Base-by-base conservation (phyloP, 2,797 vertebrate genomes). In the Furcifer pardalis region DNA sequence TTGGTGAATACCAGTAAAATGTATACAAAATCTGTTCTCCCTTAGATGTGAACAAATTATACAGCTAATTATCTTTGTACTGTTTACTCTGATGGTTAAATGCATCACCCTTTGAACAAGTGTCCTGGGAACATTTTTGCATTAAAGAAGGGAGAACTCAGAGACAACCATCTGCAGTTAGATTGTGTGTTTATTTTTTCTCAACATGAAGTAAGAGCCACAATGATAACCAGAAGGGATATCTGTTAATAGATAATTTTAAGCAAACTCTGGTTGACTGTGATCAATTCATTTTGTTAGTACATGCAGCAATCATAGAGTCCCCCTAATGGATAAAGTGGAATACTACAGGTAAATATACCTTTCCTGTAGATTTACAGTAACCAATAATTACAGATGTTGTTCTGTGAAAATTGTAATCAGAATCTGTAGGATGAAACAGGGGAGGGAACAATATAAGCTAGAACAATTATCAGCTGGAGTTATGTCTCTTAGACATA, bases 321-420 rank as follows among this genome's bases (percentile, higher is more conserved):
- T 94, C 91, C 95, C 92, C 91, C 95, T 95, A 88, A 92, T 83
- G 90, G 91, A 81, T 56, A 32, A 2, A 17, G 1, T 1, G 72
- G 82, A 30, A 88, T 88, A 90, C 74, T 95, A 90, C 93, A 90
- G 23, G 23, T 56, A 79, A 69, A 72, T 66, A 37, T 19, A 23
- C 35, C 56, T 63, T 68, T 40, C 4, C n/a, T 63, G 21, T 79
- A 52, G 19, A 75, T 6, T 37, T 5, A n/a, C 77, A 69, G 25
- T 21, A 25, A 52, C 72, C 40, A 76, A 83, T 49, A 83, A 75
- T 25, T 27, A 30, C 23, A 46, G 21, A 68, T n/a, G 8, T 37
- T 10, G 79, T 59, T 49, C 35, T 66, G 13, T 59, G 37, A 12
- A 60, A 60, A 5, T 69, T 81, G 49, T 52, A 76, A 69, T 10